phyloP scores from a whole-genome alignment of 2,797 vertebrate genomes.

The Galago senegalensis region DNA sequence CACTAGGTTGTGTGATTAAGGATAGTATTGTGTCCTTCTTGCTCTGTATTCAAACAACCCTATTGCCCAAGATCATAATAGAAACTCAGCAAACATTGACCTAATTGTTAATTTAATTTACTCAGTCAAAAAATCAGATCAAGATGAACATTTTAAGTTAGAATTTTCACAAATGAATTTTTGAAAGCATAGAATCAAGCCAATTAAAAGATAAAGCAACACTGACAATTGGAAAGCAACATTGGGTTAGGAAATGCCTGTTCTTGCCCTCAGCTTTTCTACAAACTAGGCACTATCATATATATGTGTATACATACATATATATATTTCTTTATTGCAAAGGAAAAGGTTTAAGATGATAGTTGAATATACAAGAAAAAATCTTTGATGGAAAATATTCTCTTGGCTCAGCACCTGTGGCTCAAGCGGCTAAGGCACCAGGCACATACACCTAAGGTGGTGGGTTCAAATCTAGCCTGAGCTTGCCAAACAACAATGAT shows the following conservation, averaged over 20 bases:
- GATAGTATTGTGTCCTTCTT: background rate
- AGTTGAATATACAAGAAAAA: background rate
- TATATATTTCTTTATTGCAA: background rate
- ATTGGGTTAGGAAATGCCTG: background rate
- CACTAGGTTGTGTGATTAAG: too few relatives aligned
- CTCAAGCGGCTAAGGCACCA: too few relatives aligned
- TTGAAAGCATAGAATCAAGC: background rate
- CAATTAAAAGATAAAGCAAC: constrained; percentile 35
- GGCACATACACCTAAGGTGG: too few relatives aligned
- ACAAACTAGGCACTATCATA: background rate
- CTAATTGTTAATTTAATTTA: background rate
- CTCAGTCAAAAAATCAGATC: background rate
- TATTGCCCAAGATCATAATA: background rate
- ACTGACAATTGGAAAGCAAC: background rate
- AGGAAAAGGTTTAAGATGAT: background rate
- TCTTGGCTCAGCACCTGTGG: background rate
- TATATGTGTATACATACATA: too few relatives aligned
- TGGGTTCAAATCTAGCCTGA: too few relatives aligned
- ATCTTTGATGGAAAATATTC: background rate
- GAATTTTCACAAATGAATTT: constrained; percentile 2
- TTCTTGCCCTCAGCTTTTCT: background rate
- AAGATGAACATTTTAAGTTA: background rate
- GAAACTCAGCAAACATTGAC: background rate
- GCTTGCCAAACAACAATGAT: too few relatives aligned
- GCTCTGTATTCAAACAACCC: background rate